phyloP scores from a whole-genome alignment of 2,797 vertebrate species.

The Intellagama lesueurii region DNA sequence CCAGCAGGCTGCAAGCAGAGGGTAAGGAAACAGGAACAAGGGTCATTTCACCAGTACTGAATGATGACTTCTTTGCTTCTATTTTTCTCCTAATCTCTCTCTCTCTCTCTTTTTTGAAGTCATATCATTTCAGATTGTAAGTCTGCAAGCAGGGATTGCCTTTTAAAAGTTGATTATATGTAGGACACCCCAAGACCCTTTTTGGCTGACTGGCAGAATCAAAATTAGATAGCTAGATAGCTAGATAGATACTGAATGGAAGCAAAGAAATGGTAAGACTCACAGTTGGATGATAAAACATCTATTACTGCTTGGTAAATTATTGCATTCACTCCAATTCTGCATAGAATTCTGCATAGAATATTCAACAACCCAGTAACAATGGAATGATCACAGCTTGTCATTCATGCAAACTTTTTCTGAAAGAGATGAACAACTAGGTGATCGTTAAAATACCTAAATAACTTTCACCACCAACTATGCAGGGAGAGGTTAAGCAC shows the following conservation, averaged over 20 bases:
- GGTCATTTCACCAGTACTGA: too few relatives aligned
- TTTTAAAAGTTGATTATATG: not conserved
- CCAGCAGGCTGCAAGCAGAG: not conserved
- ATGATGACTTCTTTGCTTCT: too few relatives aligned
- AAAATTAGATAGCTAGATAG: not conserved
- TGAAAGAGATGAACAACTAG: conserved; percentile 1
- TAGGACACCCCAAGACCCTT: not conserved
- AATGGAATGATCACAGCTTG: not conserved
- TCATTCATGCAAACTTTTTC: not conserved
- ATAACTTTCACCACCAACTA: not conserved
- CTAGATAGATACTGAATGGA: not conserved
- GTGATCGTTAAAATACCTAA: not conserved
- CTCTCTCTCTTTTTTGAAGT: too few relatives aligned
- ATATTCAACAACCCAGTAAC: not conserved
- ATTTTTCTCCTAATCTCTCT: too few relatives aligned
- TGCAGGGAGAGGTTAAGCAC: not conserved
- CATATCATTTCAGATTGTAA: not conserved
- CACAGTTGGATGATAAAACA: not conserved
- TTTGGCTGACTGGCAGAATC: not conserved
- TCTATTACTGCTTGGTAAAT: not conserved
- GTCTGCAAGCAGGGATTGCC: not conserved
- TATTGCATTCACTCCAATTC: not conserved
- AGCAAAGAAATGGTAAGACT: not conserved
- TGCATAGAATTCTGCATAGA: not conserved
- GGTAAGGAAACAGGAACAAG: too few relatives aligned